Conservation (phyloP, 2,797 vertebrate species). For the Girardinus metallicus region DNA sequence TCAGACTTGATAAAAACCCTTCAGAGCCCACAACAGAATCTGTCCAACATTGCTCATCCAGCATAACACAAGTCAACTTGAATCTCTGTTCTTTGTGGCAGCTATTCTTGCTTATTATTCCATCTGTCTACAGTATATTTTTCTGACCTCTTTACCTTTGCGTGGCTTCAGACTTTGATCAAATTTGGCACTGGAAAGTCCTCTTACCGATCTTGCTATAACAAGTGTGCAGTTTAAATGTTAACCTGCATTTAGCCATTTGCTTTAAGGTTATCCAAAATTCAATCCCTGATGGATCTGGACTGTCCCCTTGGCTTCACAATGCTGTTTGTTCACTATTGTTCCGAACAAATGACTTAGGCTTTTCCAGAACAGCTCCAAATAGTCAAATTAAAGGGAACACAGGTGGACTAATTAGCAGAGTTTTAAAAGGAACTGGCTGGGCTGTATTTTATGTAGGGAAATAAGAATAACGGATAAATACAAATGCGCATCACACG, state of each 20-base stretch:
- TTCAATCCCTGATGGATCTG: not conserved
- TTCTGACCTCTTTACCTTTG: not conserved
- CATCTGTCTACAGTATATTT: not conserved
- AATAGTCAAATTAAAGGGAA: not conserved
- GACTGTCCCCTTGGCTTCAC: not conserved
- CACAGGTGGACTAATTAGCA: not conserved
- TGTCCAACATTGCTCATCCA: not conserved
- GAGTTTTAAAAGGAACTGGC: not conserved
- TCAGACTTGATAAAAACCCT: not conserved
- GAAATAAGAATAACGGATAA: not conserved
- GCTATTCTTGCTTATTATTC: not conserved
- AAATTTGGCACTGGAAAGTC: no score
- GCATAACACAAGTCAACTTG: not conserved
- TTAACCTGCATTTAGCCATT: not conserved
- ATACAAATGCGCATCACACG: not conserved
- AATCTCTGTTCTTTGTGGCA: not conserved
- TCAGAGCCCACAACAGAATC: not conserved
- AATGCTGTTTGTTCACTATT: not conserved
- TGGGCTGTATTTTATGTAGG: not conserved
- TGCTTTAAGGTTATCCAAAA: not conserved
- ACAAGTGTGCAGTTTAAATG: not conserved
- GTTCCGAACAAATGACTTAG: not conserved
- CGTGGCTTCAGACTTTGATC: not conserved
- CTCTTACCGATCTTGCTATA: not conserved
- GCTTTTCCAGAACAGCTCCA: not conserved